A percentile compares a stretch with the other conserved stretches of the same genome.
Conservation (phyloP, 2,797 vertebrate species). For the Ceryle rudis region DNA sequence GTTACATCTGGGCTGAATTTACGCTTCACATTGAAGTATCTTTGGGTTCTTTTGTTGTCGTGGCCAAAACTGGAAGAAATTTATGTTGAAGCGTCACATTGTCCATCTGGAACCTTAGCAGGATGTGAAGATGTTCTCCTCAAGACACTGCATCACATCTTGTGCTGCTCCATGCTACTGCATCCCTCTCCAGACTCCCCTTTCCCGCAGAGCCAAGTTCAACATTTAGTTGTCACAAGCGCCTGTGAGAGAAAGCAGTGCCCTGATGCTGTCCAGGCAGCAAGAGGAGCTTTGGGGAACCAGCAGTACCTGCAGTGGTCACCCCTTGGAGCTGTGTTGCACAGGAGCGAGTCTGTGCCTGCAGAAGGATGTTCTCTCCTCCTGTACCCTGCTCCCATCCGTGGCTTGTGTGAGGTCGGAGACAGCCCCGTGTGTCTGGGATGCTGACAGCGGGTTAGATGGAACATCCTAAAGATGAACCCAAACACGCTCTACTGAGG, state of each 20-base stretch:
- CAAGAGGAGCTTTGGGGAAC: background rate
- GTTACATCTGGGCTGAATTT: conserved; percentile 29
- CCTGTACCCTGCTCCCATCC: background rate
- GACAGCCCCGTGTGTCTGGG: background rate
- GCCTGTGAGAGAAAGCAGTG: background rate
- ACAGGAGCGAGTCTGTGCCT: background rate
- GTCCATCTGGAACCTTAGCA: background rate
- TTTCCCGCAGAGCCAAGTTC: background rate
- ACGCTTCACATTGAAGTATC: background rate
- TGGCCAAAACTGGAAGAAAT: background rate
- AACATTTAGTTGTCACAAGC: background rate
- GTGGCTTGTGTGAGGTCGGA: fast-evolving
- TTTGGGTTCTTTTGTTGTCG: background rate
- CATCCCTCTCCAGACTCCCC: background rate
- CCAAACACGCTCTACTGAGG: fast-evolving
- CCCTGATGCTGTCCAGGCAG: background rate
- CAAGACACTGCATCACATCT: background rate
- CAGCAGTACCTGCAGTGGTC: background rate
- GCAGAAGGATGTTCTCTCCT: background rate
- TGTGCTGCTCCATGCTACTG: background rate
- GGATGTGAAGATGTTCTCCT: background rate
- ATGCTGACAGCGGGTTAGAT: fast-evolving
- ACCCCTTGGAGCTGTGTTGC: background rate
- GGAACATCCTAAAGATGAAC: background rate
- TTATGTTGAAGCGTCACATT: background rate